A percentile compares a stretch with the other conserved stretches of the same genome.
These are phyloP conservation scores for Loris lydekkerianus DNA, from an alignment of 2,797 vertebrate species.

Conservation along the genomic window DNA sequence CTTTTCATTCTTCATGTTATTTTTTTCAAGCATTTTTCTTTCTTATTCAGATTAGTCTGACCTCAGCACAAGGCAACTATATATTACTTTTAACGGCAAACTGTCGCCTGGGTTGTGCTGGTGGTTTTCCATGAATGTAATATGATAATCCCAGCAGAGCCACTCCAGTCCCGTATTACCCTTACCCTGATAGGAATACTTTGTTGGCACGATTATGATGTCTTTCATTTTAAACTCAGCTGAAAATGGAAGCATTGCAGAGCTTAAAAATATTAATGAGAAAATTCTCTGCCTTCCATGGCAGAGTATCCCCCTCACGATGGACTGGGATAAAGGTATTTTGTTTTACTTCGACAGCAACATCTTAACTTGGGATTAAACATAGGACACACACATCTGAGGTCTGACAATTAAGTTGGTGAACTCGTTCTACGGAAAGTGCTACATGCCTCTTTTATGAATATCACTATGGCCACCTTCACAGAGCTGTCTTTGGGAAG, in stretches of 20 bases:
- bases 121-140: constrained; percentile 75
- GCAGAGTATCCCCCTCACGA: neutral
- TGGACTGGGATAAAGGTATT: neutral
- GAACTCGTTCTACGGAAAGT: too few species aligned
- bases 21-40: constrained; percentile 85
- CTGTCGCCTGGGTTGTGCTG: constrained; percentile 63
- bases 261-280: constrained; percentile 76
- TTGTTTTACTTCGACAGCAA: constrained; percentile 51
- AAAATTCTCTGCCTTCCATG: rapidly evolving
- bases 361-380: neutral
- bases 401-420: too few species aligned
- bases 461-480: too few species aligned
- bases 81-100: constrained; percentile 83
- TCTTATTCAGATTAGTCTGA: constrained; percentile 86
- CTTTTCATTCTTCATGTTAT: constrained; percentile 67
- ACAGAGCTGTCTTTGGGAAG: too few species aligned
- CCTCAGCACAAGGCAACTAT: constrained; percentile 84
- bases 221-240: constrained; percentile 75
- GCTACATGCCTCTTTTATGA: too few species aligned
- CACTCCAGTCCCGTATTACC: constrained; percentile 28
- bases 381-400: neutral
- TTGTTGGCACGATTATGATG: constrained; percentile 62
- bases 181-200: constrained; percentile 73
- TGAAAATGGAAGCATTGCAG: constrained; percentile 70
- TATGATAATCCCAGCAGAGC: constrained; percentile 74